Evolutionary conservation across 1,140 invertebrate species (phyloP), one percentile per base, ranked within the genome.

Genomic region (Spodoptera frugiperda): DNA sequence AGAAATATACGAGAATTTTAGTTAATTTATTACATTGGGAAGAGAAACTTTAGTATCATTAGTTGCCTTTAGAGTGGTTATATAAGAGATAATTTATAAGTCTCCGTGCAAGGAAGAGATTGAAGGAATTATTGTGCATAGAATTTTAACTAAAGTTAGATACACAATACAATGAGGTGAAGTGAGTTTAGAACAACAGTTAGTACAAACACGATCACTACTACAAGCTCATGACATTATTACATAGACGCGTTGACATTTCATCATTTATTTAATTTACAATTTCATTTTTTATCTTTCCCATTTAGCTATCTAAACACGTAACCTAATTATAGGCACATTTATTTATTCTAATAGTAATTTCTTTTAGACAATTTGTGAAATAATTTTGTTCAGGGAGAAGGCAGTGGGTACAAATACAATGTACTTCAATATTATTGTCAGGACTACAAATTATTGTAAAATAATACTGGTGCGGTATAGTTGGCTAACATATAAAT

Each of bases 291-390:
- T 79, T 73, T 77, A 39, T 33, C 59, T 12, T 59, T 51, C 30
- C 67, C 44, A 59, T 80, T 83, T 87, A 88, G 74, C 84, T 87
- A 88, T 82, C 84, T 88, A 88, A 67, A 88, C 82, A 84, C 84
- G 80, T 88, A 87, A 78, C 63, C 76, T 82, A 85, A 87, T 81
- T 80, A 84, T 87, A 88, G 87, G 87, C 87, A 88, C 87, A 88
- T 84, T 87, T 84, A 87, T 83, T 88, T 79, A 79, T 80, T 59
- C 73, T 77, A 82, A 75, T 77, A 70, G 73, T 67, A 39, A 39
- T 39, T 39, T 39, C 3, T 39, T 39, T 39, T 30, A 30, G 25
- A 30, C 54, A 65, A 67, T 25, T 79, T 76, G 53, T 14, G 48
- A 44, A 59, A 46, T 55, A 57, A 59, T 59, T 73, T 73, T 59